Base-by-base conservation (phyloP, 2,888 invertebrate species). In the Cenopis cana region DNA sequence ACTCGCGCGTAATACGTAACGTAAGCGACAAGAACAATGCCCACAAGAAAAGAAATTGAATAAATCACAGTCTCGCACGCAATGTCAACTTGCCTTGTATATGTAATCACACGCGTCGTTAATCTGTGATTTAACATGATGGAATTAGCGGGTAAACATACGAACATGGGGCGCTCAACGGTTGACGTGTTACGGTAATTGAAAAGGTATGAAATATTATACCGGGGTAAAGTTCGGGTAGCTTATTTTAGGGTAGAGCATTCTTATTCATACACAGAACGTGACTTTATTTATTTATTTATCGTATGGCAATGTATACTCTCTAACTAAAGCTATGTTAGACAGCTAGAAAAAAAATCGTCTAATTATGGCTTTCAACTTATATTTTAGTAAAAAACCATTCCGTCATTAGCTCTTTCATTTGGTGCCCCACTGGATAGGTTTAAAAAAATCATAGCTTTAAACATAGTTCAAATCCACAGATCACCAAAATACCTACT, bases 1-100 rank as follows among this genome's bases (percentile, higher is more conserved):
- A 8, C 3, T 8, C 33, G 33, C 33, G 33, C 33, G 9, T 33
- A 5, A 33, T 8, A 8, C 33, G 9, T 33, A 5, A 33, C 33
- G 33, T 33, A 33, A 33, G 33, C 33, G 33, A 33, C 33, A 33
- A 33, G 33, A 33, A 33, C 33, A 33, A 33, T 33, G 33, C 33
- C 33, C 33, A 8, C 33, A 33, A 33, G 29, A 73, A 69, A 73
- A 74, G 73, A 75, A 69, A 65, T 50, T n/a, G 50, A 54, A 61
- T 70, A 69, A 65, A 69, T 65, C 69, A 69, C 60, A 59, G 36
- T 54, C 38, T 56, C 61, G 60, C 71, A 71, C 71, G 71, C 71
- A 61, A 67, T 61, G 71, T 71, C 71, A 46, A 71, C 54, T 57
- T 64, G 46, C 52, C 60, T 24, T 70, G 67, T 71, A 60, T 71